A percentile compares a stretch with the other conserved stretches of the same genome.
These are phyloP conservation scores for Tyto alba DNA, from an alignment of 2,113 vertebrate genomes.

Conservation along the genomic window DNA sequence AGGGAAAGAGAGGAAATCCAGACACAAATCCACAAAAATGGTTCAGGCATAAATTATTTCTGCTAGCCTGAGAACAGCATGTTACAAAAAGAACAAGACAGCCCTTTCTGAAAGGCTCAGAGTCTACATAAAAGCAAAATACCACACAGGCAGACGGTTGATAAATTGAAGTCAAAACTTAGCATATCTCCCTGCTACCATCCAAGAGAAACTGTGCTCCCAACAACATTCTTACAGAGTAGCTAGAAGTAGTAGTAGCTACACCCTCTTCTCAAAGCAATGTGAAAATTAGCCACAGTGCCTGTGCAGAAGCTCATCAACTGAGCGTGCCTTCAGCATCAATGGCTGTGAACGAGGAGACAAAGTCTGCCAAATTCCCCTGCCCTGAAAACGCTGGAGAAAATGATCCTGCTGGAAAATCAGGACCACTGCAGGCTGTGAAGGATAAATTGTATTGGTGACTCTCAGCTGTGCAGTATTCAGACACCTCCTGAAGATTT, in stretches of 20 bases:
- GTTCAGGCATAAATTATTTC: background rate
- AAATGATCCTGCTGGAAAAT: background rate
- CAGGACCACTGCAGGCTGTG: fast-evolving
- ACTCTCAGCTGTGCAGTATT: background rate
- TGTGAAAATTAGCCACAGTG: fast-evolving
- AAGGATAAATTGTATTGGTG: fast-evolving
- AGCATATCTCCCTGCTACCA: background rate
- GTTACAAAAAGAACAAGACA: background rate
- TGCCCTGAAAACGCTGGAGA: background rate
- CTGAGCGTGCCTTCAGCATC: background rate
- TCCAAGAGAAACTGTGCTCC: background rate
- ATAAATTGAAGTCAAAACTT: background rate
- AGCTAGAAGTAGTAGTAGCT: background rate
- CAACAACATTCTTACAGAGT: background rate
- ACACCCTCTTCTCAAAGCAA: background rate
- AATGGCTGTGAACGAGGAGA: too few species aligned
- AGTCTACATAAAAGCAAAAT: background rate
- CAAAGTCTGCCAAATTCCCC: background rate
- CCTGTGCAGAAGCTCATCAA: fast-evolving
- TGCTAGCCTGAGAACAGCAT: fast-evolving
- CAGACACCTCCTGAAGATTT: background rate
- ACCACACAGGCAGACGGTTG: fast-evolving
- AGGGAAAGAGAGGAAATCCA: background rate
- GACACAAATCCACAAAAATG: background rate
- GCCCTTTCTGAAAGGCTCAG: background rate